Evolutionary conservation across 2,797 vertebrate genomes (phyloP).

Genomic region (Myotis daubentonii): DNA sequence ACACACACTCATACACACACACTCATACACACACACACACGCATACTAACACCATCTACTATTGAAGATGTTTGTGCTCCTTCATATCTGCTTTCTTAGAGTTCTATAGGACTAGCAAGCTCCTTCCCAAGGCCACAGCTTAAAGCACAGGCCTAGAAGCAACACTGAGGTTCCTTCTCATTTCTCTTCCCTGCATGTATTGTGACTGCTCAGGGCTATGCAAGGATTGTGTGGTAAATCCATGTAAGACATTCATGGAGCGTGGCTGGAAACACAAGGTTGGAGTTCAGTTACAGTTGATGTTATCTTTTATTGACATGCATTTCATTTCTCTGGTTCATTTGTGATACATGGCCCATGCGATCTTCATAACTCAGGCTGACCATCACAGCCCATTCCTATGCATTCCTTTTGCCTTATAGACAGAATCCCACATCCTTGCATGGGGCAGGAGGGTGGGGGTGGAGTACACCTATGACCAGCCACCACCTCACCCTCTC

Average conservation of each 20-base stretch:
- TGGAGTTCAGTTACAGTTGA: neutral
- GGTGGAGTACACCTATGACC: accelerated
- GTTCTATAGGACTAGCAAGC: neutral
- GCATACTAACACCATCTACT: neutral
- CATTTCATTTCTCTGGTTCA: neutral
- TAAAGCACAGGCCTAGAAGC: neutral
- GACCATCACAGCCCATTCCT: no score
- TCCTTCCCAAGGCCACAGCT: neutral
- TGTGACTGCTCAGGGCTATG: neutral
- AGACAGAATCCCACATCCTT: neutral
- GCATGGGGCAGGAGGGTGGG: accelerated
- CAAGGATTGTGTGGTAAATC: no score
- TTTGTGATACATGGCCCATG: neutral
- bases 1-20: neutral
- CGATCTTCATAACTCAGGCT: neutral
- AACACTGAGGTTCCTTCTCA: neutral
- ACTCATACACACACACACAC: neutral
- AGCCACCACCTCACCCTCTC: neutral
- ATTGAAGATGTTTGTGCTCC: neutral
- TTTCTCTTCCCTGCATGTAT: neutral
- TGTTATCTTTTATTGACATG: neutral
- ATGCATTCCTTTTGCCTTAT: neutral
- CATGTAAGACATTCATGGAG: neutral
- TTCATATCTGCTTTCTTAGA: neutral
- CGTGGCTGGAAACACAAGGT: neutral